A percentile compares a stretch with the other conserved stretches of the same genome.
Evolutionary conservation across 2,888 invertebrate genomes (phyloP).

Genomic region (Amiota communis): DNA sequence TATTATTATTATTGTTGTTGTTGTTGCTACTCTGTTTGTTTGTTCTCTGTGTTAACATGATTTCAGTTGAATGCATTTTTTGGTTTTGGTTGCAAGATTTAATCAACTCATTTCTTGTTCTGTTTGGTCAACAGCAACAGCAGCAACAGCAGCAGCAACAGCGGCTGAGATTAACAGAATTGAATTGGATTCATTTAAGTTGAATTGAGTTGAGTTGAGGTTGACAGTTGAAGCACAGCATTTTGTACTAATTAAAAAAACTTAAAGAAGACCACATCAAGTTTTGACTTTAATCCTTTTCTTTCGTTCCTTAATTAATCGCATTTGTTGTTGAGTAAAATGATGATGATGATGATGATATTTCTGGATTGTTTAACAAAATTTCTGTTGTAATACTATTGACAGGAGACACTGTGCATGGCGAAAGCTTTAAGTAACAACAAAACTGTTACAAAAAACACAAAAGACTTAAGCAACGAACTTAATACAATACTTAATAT

Average conservation of each 20-base stretch:
- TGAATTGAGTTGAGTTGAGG: neutral
- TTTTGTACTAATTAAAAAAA: slow-evolving; percentile 23
- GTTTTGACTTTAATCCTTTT: slow-evolving; percentile 9
- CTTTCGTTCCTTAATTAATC: slow-evolving; percentile 14
- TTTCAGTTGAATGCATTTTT: neutral
- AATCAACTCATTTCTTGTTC: neutral
- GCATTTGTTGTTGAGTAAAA: slow-evolving; percentile 1
- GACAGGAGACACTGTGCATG: slow-evolving; percentile 7
- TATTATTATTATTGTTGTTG: neutral
- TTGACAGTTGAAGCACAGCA: neutral
- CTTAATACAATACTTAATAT: neutral
- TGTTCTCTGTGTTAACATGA: neutral
- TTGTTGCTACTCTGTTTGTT: too few species aligned
- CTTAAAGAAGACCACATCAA: neutral
- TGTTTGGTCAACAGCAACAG: neutral
- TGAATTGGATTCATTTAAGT: too few species aligned
- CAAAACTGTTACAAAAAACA: neutral
- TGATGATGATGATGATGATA: too few species aligned
- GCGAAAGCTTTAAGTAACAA: neutral
- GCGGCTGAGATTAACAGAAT: too few species aligned
- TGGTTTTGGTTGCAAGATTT: neutral
- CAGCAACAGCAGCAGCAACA: neutral
- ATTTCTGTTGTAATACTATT: slow-evolving; percentile 2
- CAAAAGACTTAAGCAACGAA: slow-evolving; percentile 35
- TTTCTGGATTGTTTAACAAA: slow-evolving; percentile 8